These are phyloP conservation scores for Lobophora halterata DNA, from an alignment of 2,888 invertebrate species.

Conservation along the genomic window DNA sequence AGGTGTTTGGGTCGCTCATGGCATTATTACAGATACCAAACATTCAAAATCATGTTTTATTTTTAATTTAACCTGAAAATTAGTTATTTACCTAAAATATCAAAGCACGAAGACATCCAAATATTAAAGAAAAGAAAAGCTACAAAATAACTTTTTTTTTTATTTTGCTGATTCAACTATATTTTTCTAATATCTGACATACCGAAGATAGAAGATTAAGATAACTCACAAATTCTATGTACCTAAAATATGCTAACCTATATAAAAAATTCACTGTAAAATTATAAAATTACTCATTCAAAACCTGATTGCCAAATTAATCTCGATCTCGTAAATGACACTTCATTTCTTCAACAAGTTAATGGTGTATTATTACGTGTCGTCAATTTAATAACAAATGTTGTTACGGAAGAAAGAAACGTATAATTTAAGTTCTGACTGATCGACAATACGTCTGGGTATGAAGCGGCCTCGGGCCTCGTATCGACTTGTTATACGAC, in stretches of 20 bases:
- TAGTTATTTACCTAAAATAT: too few species aligned
- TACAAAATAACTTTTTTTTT: too few species aligned
- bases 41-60: conserved; percentile 24
- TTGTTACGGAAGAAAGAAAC: conserved; percentile 9
- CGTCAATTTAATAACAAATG: conserved; percentile 14
- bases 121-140: too few species aligned
- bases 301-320: conserved; percentile 13
- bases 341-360: conserved; percentile 5
- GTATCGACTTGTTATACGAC: conserved; percentile 16
- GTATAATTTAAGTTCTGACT: conserved; percentile 16
- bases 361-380: conserved; percentile 13
- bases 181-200: too few species aligned
- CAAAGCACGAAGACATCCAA: too few species aligned
- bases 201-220: too few species aligned
- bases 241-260: too few species aligned
- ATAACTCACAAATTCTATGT: too few species aligned
- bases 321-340: conserved; percentile 14
- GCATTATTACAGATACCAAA: conserved; percentile 46
- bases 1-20: conserved; percentile 33
- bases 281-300: too few species aligned
- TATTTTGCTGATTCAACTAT: too few species aligned
- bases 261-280: too few species aligned
- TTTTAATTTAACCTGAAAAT: too few species aligned
- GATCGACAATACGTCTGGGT: conserved; percentile 13
- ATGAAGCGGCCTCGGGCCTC: conserved; percentile 7